Evolutionary conservation across 2,888 invertebrate species (phyloP), one percentile per base, ranked within the genome.

Genomic region (Xylota segnis): DNA sequence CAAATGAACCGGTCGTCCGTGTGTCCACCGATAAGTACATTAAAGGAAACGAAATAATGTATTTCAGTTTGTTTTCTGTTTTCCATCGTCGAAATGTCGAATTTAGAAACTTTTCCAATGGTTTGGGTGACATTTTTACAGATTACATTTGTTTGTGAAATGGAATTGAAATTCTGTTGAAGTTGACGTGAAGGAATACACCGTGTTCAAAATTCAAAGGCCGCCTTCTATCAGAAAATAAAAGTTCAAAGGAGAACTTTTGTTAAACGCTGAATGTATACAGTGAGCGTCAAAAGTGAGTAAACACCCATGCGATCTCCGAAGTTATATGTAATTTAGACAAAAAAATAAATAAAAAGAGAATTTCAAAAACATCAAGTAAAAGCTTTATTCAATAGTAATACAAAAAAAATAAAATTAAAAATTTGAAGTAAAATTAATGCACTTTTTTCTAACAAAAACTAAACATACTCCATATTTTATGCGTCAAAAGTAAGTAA

Each of bases 1-100:
- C 63, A 63, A 61, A 40, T 10, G 18, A 65, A 45, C 16, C 34
- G 34, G 34, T 56, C 14, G 34, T 29, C 32, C 32, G 56, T 56
- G 16, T 32, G 6, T 47, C 37, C 37, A 56, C 32, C 16, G 32
- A 34, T 34, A 56, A 34, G 56, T 56, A 32, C 9, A 56, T 32
- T 32, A 56, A 34, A 32, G 34, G 32, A 56, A 18, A 34, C 7
- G 9, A 34, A 56, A 16, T 34, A 56, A 56, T 34, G 56, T 14
- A n/a, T 56, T 56, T 34, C 34, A 16, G 56, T 14, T 16, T 56
- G 56, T 16, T 56, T 1, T n/a, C 5, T 10, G 7, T n/a, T 27
- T 29, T 18, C n/a, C 5, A 23, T 37, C 37, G 9, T 56, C 27
- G 52, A 52, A 52, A 29, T 29, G 9, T 56, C 27, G 52, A 52